phyloP scores from a whole-genome alignment of 2,888 invertebrate genomes.

The Perithous albicinctus region DNA sequence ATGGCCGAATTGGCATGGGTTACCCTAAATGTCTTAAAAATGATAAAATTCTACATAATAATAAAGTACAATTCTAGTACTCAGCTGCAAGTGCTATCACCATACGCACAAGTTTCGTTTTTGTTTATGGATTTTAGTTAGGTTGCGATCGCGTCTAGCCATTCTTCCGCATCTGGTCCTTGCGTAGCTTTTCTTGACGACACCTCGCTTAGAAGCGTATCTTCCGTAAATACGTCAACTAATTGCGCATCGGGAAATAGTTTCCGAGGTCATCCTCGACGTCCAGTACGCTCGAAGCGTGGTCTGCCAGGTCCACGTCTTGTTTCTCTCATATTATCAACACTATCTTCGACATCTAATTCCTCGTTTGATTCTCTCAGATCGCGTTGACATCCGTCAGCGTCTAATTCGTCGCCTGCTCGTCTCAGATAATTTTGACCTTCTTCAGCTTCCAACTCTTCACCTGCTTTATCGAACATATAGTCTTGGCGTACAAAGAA shows the following conservation, averaged over 20 bases:
- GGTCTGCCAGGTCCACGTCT: too few relatives aligned
- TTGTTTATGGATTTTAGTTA: neutral
- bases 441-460: neutral
- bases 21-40: too few relatives aligned
- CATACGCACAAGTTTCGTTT: neutral
- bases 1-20: too few relatives aligned
- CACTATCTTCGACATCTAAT: neutral
- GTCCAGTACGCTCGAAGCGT: too few relatives aligned
- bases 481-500: neutral
- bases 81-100: neutral
- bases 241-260: too few relatives aligned
- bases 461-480: neutral
- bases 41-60: too few relatives aligned
- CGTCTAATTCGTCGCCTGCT: too few relatives aligned
- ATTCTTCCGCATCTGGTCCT: neutral
- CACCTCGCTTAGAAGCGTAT: too few relatives aligned
- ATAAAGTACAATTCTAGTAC: too few relatives aligned
- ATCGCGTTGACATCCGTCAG: neutral
- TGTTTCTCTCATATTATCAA: neutral
- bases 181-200: too few relatives aligned
- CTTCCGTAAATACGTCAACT: too few relatives aligned
- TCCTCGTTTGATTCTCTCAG: neutral
- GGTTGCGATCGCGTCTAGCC: neutral
- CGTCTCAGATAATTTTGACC: neutral
- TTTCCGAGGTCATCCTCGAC: too few relatives aligned